Conservation (phyloP, 2,113 vertebrate species). For the Actenoides lindsayi region DNA sequence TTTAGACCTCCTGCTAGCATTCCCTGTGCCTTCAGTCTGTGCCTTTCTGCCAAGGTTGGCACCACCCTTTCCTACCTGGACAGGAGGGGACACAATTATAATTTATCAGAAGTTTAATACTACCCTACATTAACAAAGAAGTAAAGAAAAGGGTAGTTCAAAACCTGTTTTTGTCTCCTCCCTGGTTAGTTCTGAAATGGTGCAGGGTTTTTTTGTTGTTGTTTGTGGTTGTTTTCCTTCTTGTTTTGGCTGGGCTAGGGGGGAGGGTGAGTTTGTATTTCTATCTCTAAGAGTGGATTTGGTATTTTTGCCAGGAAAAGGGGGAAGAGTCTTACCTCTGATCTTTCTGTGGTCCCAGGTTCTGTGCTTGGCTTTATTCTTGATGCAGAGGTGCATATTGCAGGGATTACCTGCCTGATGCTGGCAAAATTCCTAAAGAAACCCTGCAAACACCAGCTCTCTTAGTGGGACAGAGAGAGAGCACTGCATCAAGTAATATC, state of each 20-base stretch:
- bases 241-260: not conserved
- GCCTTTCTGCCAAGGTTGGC: not conserved
- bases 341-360: not conserved
- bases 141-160: not conserved
- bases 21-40: not conserved
- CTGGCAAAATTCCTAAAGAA: not conserved
- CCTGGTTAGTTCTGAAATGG: not conserved
- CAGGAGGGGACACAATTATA: not conserved
- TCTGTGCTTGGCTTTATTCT: not conserved
- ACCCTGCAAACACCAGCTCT: not conserved
- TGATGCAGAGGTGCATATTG: not conserved
- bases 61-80: not conserved
- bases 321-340: not conserved
- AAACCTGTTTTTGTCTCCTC: not conserved
- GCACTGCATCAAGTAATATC: not conserved
- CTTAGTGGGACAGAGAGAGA: not conserved
- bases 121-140: not conserved
- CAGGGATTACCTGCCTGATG: not conserved
- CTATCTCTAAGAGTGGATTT: not conserved
- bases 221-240: not conserved
- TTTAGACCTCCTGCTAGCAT: fast-evolving
- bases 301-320: not conserved
- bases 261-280: not conserved
- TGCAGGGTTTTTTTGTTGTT: fast-evolving
- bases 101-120: not conserved